Base-by-base conservation (phyloP, 2,113 vertebrate genomes). In the Serinus canaria region DNA sequence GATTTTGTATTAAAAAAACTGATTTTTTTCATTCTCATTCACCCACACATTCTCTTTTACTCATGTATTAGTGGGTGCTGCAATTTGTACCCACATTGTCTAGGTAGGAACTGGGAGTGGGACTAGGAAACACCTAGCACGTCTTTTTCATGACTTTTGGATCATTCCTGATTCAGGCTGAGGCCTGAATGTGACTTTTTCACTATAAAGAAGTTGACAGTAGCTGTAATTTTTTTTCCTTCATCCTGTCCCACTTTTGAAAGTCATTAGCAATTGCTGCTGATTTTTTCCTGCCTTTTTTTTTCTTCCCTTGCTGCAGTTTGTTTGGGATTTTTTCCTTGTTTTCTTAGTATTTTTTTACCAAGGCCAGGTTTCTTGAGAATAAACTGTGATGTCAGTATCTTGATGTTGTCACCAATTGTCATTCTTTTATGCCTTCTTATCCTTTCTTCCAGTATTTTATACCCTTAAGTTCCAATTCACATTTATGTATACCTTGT, bases 261-360 rank as follows among this genome's bases (percentile, higher is more conserved):
- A 18, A 85, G 15, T 68, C 46, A 41, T 15, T 66, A 22, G n/a
- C 15, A 91, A 74, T n/a, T 35, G 11, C 20, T 74, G 13, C 13
- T 53, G 23, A n/a, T 89, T 52, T 66, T 66, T 74, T 5, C 9
- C 7, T 43, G 3, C 3, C 4, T 31, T 35, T 35, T 8, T 50
- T 44, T 46, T 63, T 21, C 44, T 64, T 82, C 10, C 55, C 28
- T 56, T 68, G 10, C 20, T 63, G 33, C 8, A 27, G 6, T 50
- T 79, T 15, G 1, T 52, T 47, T 2, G 17, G 17, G 2, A 0
- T 24, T 46, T 67, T 43, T 43, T 3, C 10, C 13, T 17, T 31
- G 22, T 50, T 68, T 41, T 30, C 24, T 35, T 53, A 41, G 7
- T 7, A 35, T 8, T 31, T 17, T 52, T 60, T 74, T n/a, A 15